Base-by-base conservation (phyloP, 2,113 vertebrate genomes). In the Psilopogon haemacephalus region DNA sequence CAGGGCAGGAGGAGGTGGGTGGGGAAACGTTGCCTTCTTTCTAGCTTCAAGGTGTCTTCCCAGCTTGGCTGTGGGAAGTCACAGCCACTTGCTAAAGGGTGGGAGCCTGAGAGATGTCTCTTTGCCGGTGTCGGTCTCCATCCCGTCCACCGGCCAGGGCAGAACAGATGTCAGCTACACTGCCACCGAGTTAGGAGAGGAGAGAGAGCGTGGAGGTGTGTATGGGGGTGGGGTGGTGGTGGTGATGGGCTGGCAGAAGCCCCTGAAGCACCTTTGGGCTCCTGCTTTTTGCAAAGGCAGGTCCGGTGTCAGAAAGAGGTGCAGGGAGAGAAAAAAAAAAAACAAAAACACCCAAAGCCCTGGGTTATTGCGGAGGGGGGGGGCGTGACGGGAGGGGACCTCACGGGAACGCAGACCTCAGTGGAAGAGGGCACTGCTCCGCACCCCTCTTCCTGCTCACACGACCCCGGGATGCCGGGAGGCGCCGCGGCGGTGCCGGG, bases 121-220 rank as follows among this genome's bases (percentile, higher is more conserved):
- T 94, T 96, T 91, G 95, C 89, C 91, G 93, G 94, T 91, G 86
- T 81, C 78, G 85, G 84, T 72, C 81, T 75, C 77, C 52, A 28
- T 50, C 44, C 55, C 46, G 64, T 60, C 48, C 75, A 64, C 58
- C 67, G 75, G 33, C 65, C 48, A 18, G 68, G 73, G 75, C 73
- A 77, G 91, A 68, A 38, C 6, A n/a, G 37, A 76, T 48, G 60
- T 63, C 55, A 81, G 63, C 67, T 42, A 68, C 37, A 6, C 54
- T 32, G 59, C 24, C 0, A 3, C 27, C 60, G 32, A 7, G 8
- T 44, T 4, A 19, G 50, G 42, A 54, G 71, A 27, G 23, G 28
- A 38, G 38, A 23, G 15, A 6, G 3, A 6, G 19, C 4, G 15
- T 11, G 15, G 8, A 42, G 15, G 23, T 27, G 19, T 0, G 26